Conservation (phyloP, 2,888 invertebrate species). For the Calliphora vomitoria region DNA sequence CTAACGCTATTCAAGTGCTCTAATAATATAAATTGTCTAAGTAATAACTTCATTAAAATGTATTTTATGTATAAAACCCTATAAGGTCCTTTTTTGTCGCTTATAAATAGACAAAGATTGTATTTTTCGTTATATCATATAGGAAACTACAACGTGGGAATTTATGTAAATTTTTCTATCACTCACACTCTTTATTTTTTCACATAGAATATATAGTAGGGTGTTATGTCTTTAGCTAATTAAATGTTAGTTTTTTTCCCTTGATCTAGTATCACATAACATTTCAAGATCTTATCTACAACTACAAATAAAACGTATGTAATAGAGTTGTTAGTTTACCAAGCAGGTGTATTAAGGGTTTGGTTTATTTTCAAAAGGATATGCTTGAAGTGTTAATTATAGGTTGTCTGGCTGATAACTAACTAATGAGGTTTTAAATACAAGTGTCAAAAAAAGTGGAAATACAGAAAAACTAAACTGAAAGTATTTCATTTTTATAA, state of each 20-base stretch:
- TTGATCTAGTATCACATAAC: conserved; percentile 54
- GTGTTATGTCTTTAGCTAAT: conserved; percentile 48
- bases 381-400: conserved; percentile 69
- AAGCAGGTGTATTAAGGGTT: conserved; percentile 62
- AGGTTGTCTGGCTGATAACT: conserved; percentile 30
- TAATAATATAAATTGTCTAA: conserved; percentile 11
- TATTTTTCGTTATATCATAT: not conserved
- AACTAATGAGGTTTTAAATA: conserved; percentile 42
- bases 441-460: not conserved
- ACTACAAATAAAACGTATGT: conserved; percentile 18
- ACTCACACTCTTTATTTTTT: not conserved
- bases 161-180: conserved; percentile 67
- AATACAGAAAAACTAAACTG: too few species aligned
- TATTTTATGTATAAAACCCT: conserved; percentile 40
- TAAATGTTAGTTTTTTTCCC: conserved; percentile 51
- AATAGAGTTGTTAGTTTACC: conserved; percentile 13
- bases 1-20: conserved; percentile 5
- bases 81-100: conserved; percentile 8
- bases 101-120: not conserved
- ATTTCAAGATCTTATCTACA: conserved; percentile 56
- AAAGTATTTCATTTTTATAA: too few species aligned
- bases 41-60: conserved; percentile 65
- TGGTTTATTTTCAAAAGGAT: conserved; percentile 34
- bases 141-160: conserved; percentile 64
- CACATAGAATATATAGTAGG: not conserved